Percentiles rank a stretch among this genome's conserved stretches.
These are phyloP conservation scores for Phrynocephalus versicolor DNA, from an alignment of 2,113 vertebrate genomes.

Conservation along the genomic window DNA sequence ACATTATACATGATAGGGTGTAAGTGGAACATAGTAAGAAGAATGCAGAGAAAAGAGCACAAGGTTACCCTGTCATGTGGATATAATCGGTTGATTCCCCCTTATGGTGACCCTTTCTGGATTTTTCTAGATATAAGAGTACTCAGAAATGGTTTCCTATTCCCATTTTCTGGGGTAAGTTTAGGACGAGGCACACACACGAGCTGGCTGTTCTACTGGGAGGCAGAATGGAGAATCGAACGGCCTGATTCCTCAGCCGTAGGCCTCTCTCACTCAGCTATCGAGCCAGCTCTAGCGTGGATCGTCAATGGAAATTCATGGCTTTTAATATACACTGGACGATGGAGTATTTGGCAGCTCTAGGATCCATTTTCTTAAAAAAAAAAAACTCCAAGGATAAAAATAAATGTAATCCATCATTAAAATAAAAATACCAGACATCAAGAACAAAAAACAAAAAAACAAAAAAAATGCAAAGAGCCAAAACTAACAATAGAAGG, in stretches of 20 bases:
- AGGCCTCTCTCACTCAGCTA: no score
- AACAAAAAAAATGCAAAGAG: neutral
- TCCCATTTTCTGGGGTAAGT: no score
- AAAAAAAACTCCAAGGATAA: neutral
- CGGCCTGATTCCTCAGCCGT: no score
- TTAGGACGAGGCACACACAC: no score
- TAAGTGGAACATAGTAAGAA: neutral
- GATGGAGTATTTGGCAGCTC: neutral
- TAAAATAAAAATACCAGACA: slow-evolving; percentile 1
- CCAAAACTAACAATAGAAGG: neutral
- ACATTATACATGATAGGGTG: neutral
- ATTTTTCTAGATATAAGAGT: no score
- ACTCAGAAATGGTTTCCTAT: no score
- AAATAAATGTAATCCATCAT: neutral
- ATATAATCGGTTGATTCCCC: no score
- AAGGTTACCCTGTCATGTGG: neutral
- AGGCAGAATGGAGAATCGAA: no score
- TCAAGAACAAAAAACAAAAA: neutral
- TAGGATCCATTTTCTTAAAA: neutral
- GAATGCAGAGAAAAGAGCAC: neutral
- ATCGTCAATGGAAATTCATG: neutral
- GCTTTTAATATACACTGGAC: neutral
- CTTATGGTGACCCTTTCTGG: no score
- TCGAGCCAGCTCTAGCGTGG: no score
- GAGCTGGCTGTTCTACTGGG: no score